These are phyloP conservation scores for Apogon hyalosoma DNA, from an alignment of 2,797 vertebrate species.

Conservation along the genomic window DNA sequence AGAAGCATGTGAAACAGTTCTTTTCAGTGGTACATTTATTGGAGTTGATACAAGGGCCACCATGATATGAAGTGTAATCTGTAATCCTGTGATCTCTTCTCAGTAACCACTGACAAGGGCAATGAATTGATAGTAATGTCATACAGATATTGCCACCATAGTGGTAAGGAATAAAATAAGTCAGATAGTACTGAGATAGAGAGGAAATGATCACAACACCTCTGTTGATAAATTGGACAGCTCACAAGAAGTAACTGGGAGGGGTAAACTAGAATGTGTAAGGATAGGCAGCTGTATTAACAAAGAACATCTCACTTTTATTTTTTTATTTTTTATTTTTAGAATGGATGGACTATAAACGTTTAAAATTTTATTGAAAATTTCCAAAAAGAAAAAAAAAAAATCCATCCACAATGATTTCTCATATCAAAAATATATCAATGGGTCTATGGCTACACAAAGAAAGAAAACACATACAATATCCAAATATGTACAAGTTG, in stretches of 20 bases:
- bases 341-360: slow-evolving; percentile 56
- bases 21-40: slow-evolving; percentile 71
- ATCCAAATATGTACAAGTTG: slow-evolving; percentile 86
- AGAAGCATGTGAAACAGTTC: slow-evolving; percentile 56
- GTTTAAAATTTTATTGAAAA: slow-evolving; percentile 59
- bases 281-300: slow-evolving; percentile 14
- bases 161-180: slow-evolving; percentile 24
- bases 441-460: slow-evolving; percentile 83
- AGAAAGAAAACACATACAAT: slow-evolving; percentile 82
- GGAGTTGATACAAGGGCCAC: slow-evolving; percentile 44
- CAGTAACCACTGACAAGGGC: slow-evolving; percentile 20
- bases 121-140: slow-evolving; percentile 27
- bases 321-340: background rate
- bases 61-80: slow-evolving; percentile 49
- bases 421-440: slow-evolving; percentile 89
- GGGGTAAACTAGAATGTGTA: slow-evolving; percentile 11
- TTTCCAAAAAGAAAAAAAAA: slow-evolving; percentile 57
- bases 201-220: slow-evolving; percentile 39
- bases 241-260: slow-evolving; percentile 4
- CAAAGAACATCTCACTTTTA: slow-evolving; percentile 32
- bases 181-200: slow-evolving; percentile 30
- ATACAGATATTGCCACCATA: slow-evolving; percentile 21
- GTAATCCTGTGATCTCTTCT: slow-evolving; percentile 23
- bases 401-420: slow-evolving; percentile 70
- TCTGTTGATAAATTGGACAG: slow-evolving; percentile 28